Percentiles rank a stretch among this genome's conserved stretches.
These are phyloP conservation scores for Chelonus formosanus DNA, from an alignment of 2,888 invertebrate genomes.

Conservation along the genomic window DNA sequence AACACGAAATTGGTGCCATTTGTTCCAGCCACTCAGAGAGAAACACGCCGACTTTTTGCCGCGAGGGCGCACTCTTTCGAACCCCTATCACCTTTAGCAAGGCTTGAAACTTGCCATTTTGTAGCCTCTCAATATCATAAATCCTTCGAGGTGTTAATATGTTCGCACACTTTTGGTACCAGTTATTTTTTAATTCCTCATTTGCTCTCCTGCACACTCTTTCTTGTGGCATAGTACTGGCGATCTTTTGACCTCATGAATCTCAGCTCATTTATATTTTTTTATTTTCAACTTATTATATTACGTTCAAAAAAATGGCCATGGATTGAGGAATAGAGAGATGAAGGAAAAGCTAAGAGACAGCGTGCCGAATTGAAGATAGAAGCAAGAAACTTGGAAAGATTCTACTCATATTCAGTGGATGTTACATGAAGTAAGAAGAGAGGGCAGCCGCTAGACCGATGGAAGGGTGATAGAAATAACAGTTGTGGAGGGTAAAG, in stretches of 20 bases:
- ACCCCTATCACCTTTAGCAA: constrained; percentile 16
- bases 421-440: constrained; percentile 21
- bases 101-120: constrained; percentile 30
- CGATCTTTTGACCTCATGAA: too few species aligned
- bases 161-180: constrained; percentile 54
- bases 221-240: constrained; percentile 17
- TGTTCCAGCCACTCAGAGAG: constrained; percentile 56
- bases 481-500: constrained; percentile 15
- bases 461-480: constrained; percentile 34
- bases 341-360: too few species aligned
- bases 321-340: too few species aligned
- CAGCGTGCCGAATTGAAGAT: too few species aligned
- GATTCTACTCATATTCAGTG: too few species aligned
- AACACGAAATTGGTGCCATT: constrained; percentile 62
- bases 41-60: constrained; percentile 49
- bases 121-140: constrained; percentile 56
- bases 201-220: constrained; percentile 37
- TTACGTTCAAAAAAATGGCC: too few species aligned
- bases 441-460: constrained; percentile 17
- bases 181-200: constrained; percentile 38
- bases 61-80: constrained; percentile 47
- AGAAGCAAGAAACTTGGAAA: too few species aligned
- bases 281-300: too few species aligned
- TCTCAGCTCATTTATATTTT: too few species aligned
- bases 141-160: constrained; percentile 63